These are phyloP conservation scores for Hemibagrus guttatus DNA, from an alignment of 2,797 vertebrate genomes.

Conservation along the genomic window DNA sequence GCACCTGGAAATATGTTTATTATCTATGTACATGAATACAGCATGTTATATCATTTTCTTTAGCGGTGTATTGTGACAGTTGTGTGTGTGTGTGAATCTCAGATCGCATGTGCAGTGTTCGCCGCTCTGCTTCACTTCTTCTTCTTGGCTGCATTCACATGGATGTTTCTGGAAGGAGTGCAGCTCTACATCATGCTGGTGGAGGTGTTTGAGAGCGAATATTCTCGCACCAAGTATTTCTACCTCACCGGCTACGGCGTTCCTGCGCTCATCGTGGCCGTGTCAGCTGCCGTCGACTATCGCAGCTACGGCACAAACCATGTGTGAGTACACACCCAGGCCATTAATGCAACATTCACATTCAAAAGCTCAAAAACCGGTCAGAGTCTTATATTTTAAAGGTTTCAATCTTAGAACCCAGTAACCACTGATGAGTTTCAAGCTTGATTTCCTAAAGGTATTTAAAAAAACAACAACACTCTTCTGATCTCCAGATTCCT, in stretches of 20 bases:
- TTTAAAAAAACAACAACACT: neutral
- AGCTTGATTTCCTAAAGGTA: neutral
- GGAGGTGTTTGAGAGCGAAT: slow-evolving; percentile 97
- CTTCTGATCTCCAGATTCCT: neutral
- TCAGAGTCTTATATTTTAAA: neutral
- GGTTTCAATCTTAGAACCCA: neutral
- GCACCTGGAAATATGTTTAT: neutral
- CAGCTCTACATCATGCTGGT: slow-evolving; percentile 99
- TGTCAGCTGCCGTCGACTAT: slow-evolving; percentile 95
- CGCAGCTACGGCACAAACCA: slow-evolving; percentile 95
- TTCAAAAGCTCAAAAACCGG: neutral
- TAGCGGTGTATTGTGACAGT: too few relatives aligned
- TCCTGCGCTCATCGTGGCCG: slow-evolving; percentile 93
- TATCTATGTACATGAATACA: neutral
- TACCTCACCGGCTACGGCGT: slow-evolving; percentile 96
- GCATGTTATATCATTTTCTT: too few relatives aligned
- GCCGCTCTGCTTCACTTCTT: slow-evolving; percentile 98
- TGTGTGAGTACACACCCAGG: slow-evolving; percentile 84
- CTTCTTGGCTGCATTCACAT: slow-evolving; percentile 98
- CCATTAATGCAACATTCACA: neutral
- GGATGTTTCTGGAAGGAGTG: slow-evolving; percentile 99
- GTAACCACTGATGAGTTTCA: neutral
- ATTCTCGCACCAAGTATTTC: slow-evolving; percentile 95
- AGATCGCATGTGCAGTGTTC: slow-evolving; percentile 96
- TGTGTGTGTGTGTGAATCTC: slow-evolving; percentile 42